These are phyloP conservation scores for Colletes collaris DNA, from an alignment of 2,888 invertebrate species.

Conservation along the genomic window DNA sequence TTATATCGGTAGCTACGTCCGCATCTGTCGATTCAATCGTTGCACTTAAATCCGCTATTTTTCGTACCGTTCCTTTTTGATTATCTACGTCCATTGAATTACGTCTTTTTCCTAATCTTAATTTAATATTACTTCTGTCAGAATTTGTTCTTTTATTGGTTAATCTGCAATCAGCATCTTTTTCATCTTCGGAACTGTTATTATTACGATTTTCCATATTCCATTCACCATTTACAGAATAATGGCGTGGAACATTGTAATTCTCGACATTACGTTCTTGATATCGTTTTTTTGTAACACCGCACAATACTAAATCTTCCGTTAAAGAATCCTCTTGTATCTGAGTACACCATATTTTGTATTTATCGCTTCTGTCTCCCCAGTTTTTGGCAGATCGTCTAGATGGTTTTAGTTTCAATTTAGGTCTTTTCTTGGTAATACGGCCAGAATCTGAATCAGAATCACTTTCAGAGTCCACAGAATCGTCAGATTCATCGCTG, in stretches of 20 bases:
- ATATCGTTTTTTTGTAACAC: conserved; percentile 88
- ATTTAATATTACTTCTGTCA: conserved; percentile 86
- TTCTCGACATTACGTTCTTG: conserved; percentile 88
- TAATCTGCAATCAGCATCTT: conserved; percentile 76
- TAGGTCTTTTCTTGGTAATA: conserved; percentile 85
- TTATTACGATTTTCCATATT: conserved; percentile 63
- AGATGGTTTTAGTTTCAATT: conserved; percentile 82
- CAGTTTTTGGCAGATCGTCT: conserved; percentile 79
- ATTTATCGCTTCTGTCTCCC: conserved; percentile 86
- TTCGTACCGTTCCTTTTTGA: conserved; percentile 85
- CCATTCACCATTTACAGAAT: conserved; percentile 54
- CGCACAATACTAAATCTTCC: conserved; percentile 91
- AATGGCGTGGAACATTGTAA: conserved; percentile 88
- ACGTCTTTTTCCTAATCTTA: conserved; percentile 85
- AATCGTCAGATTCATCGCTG: conserved; percentile 85
- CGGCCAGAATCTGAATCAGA: conserved; percentile 84
- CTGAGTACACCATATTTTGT: conserved; percentile 90
- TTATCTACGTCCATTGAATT: conserved; percentile 83
- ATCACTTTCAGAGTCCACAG: conserved; percentile 85
- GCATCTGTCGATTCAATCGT: conserved; percentile 84
- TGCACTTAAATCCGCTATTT: conserved; percentile 86
- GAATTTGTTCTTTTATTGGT: conserved; percentile 86
- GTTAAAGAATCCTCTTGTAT: conserved; percentile 91
- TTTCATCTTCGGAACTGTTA: conserved; percentile 86
- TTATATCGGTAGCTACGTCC: conserved; percentile 88